Percentiles rank a stretch among this genome's conserved stretches.
phyloP scores from a whole-genome alignment of 2,113 vertebrate species.

The Aplodontia rufa region DNA sequence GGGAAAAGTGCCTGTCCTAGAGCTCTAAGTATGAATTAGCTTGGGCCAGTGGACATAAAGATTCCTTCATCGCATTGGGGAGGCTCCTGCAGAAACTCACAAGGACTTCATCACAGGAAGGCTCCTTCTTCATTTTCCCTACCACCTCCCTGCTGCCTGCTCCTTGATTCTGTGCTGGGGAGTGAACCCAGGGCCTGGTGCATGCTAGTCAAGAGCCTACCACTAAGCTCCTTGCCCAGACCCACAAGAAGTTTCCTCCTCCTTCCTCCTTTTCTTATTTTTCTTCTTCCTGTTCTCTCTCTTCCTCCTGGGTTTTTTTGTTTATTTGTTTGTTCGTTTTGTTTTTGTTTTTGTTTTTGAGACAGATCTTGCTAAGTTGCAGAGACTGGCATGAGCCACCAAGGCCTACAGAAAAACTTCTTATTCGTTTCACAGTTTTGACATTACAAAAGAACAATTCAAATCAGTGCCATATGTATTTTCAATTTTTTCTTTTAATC shows the following conservation, averaged over 20 bases:
- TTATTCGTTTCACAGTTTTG: neutral
- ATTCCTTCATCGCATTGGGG: neutral
- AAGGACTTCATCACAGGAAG: neutral
- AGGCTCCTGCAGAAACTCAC: neutral
- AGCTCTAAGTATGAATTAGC: conserved; percentile 26
- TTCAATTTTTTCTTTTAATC: conserved; percentile 23
- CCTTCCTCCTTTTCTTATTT: neutral
- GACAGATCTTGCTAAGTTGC: too few species aligned
- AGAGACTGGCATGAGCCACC: neutral
- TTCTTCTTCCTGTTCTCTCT: too few species aligned
- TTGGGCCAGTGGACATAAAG: conserved; percentile 23
- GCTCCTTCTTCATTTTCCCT: neutral
- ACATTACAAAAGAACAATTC: neutral
- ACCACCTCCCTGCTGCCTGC: neutral
- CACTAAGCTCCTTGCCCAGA: neutral
- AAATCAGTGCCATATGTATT: neutral
- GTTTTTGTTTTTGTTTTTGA: too few species aligned
- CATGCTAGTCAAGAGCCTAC: neutral
- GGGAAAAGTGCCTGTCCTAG: neutral
- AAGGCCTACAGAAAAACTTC: neutral
- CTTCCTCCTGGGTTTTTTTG: too few species aligned
- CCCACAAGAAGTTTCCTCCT: neutral
- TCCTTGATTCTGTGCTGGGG: neutral
- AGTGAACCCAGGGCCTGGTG: neutral
- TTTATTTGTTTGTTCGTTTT: too few species aligned